Base-by-base conservation (phyloP, 2,797 vertebrate genomes). In the Eptatretus atami region DNA sequence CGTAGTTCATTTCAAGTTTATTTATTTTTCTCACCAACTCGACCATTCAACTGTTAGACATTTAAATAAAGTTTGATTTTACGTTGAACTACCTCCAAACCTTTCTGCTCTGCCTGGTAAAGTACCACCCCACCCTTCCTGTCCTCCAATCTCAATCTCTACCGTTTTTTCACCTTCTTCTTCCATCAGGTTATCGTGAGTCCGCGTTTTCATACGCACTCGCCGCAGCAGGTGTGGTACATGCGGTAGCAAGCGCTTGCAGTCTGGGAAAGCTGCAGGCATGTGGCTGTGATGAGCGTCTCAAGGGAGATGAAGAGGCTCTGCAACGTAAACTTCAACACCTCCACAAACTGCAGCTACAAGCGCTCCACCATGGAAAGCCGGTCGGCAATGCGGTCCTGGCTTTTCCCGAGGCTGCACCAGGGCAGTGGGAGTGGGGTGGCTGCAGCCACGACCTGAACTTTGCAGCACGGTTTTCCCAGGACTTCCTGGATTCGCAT, bases 391-490 rank as follows among this genome's bases (percentile, higher is more conserved):
- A 96, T 0, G 88, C 88, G 0, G 87, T 98, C 66, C 82, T 92
- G 70, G 88, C 95, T 69, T 82, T 86, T 70, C 84, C 87, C 0
- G 77, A 78, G 0, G 84, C 88, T 57, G 75, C 81, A 64, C 81
- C 82, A 0, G 83, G 83, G 60, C 82, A 87, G 72, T 98, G 92
- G 92, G 92, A 96, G 65, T 98, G 92, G 92, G 88, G 88, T 3
- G 92, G 92, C 68, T 98, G 92, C 77, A 98, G 92, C 71, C 92
- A 88, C 0, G 84, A 98, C 0, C 82, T 98, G 76, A 87, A 95
- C 70, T 98, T 84, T 53, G 92, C 87, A 61, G 87, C 94, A 71
- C 84, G 84, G 72, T 98, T 98, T 76, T 95, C 92, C 53, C 81
- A 82, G 71, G 92, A 98, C 71, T 96, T 98, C 74, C 77, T 98